phyloP scores from a whole-genome alignment of 2,113 vertebrate genomes.

The Sinocyclocheilus rhinocerous region DNA sequence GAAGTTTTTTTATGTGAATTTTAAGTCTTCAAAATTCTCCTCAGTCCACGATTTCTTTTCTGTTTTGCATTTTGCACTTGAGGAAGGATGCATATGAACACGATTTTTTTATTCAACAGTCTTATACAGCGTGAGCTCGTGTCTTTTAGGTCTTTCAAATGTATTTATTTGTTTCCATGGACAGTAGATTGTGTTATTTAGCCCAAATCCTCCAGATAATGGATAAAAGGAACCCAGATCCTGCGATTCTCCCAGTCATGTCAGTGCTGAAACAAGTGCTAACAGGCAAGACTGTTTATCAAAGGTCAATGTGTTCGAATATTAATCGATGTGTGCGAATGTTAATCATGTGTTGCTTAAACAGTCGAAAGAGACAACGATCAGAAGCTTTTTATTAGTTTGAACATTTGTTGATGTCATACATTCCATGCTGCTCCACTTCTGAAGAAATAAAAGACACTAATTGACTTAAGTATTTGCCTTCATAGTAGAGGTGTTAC shows the following conservation, averaged over 20 bases:
- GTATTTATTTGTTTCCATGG: constrained; percentile 91
- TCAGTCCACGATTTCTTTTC: constrained; percentile 81
- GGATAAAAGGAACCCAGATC: constrained; percentile 55
- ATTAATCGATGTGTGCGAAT: constrained; percentile 61
- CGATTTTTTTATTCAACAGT: constrained; percentile 63
- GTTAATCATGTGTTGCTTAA: constrained; percentile 87
- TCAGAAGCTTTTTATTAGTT: constrained; percentile 79
- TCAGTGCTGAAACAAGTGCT: constrained; percentile 42
- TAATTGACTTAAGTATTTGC: constrained; percentile 62
- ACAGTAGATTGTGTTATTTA: constrained; percentile 89
- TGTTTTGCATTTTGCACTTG: constrained; percentile 85
- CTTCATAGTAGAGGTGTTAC: neutral
- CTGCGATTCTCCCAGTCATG: neutral
- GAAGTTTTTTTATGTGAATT: constrained; percentile 85
- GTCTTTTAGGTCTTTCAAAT: constrained; percentile 77
- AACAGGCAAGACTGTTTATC: constrained; percentile 4
- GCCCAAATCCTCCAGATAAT: constrained; percentile 85
- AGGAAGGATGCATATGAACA: constrained; percentile 77
- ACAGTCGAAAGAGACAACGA: constrained; percentile 80
- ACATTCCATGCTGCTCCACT: constrained; percentile 96
- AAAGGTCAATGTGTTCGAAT: constrained; percentile 23
- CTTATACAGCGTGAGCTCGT: constrained; percentile 70
- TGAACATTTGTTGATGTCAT: constrained; percentile 79
- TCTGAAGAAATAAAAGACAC: constrained; percentile 84
- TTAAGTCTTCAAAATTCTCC: constrained; percentile 66